Conservation (phyloP, 2,888 invertebrate genomes). For the Thecophora atra region DNA sequence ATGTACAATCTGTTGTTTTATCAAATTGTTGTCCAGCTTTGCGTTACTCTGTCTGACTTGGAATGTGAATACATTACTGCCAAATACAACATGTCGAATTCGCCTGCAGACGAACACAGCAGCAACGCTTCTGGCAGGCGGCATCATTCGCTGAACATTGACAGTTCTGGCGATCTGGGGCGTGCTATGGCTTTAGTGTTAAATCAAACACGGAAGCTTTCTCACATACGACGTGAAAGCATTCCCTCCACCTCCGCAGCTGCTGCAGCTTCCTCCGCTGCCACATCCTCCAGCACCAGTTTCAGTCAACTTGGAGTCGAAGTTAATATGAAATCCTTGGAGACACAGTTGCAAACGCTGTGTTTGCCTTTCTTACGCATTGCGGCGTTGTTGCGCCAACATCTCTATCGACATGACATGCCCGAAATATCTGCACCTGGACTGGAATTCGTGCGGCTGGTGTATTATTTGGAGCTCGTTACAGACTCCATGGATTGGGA, state of each 20-base stretch:
- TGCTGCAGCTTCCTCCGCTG: conserved; percentile 41
- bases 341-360: conserved; percentile 76
- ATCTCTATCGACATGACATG: conserved; percentile 81
- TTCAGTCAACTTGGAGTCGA: conserved; percentile 43
- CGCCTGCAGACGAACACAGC: conserved; percentile 25
- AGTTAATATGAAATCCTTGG: conserved; percentile 64
- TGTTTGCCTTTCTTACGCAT: conserved; percentile 87
- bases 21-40: conserved; percentile 85
- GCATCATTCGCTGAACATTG: neutral
- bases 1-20: conserved; percentile 90
- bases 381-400: conserved; percentile 82
- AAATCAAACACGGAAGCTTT: conserved; percentile 58
- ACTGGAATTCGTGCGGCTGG: conserved; percentile 80
- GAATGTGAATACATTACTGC: conserved; percentile 70
- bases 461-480: conserved; percentile 81
- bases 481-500: conserved; percentile 74
- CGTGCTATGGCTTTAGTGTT: conserved; percentile 63
- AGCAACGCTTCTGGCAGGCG: conserved; percentile 8
- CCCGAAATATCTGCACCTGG: conserved; percentile 74
- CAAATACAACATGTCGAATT: conserved; percentile 48
- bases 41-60: conserved; percentile 73
- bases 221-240: conserved; percentile 61
- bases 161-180: conserved; percentile 56
- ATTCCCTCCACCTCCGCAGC: conserved; percentile 55
- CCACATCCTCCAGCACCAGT: conserved; percentile 24